Base-by-base conservation (phyloP, 1,140 invertebrate genomes). In the Drosophila punjabiensis region DNA sequence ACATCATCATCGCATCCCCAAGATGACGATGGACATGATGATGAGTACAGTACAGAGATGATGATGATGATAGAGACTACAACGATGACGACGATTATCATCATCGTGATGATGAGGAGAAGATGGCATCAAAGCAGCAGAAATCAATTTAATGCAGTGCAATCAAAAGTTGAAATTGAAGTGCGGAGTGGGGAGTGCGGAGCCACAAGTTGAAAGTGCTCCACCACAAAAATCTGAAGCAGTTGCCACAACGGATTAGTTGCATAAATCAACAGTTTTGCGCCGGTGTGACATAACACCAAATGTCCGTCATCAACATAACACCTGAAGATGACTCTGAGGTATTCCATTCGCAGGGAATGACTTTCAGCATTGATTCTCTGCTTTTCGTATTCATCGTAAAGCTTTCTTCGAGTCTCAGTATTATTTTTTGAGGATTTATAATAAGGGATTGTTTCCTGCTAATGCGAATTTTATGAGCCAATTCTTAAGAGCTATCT, bases 91-190 rank as follows among this genome's bases (percentile, higher is more conserved):
- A 77, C 56, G 63, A 81, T 58, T 53, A 41, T 48, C 48, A 24
- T 39, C 41, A 58, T 45, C n/a, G n/a, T n/a, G 41, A 60, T 18
- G 53, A 62, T 37, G 35, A 80, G 52, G 28, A 66, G 45, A 58
- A 71, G 56, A 35, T 37, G 47, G 20, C 52, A 37, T 43, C 39
- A 48, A 60, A 64, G 48, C 66, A 70, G 33, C 79, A 83, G 78
- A 89, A 89, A 90, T 89, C 78, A 90, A 89, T 89, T 90, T 90
- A 85, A 89, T 89, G 85, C 85, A 88, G 78, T 89, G 86, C 85
- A 89, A 90, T 89, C 85, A 90, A 89, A 89, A 85, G 66, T 79
- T 90, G 64, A 68, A 81, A 81, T 90, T 85, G 81, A 79, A 71
- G 76, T 88, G 81, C 71, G 53, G 71, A 76, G 45, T 43, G 35